Evolutionary conservation across 2,888 invertebrate species (phyloP), one percentile per base, ranked within the genome.

Genomic region (Apamea anceps): DNA sequence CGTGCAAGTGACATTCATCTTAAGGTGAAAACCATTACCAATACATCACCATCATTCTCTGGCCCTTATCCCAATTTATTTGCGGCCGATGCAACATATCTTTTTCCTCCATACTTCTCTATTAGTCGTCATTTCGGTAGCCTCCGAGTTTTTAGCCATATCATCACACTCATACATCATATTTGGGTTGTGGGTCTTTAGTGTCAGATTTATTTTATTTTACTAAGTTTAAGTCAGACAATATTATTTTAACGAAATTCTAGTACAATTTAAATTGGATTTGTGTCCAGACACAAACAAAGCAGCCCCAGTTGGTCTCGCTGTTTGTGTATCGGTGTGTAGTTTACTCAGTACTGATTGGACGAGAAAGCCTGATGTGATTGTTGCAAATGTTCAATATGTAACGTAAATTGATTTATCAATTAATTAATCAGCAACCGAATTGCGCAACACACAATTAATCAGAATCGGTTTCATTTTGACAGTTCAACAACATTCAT

Each of bases 291-390:
- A 28, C 37, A 70, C 80, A 77, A 76, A 85, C 79, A 84, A 75
- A 54, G 70, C 66, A 25, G 32, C n/a, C 25, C 32, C 54, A 75
- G 74, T 85, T 78, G 74, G 73, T 72, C 51, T 32, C 65, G 4
- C 42, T 85, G 81, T 87, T 82, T 87, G 68, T 77, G 73, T 85
- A 85, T 76, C 68, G 72, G 70, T 65, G 67, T 77, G 63, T 67
- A 51, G 81, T 79, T 74, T 83, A 72, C 87, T 60, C 70, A 66
- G 10, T 42, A n/a, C 70, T 88, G 85, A 88, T 88, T 85, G 86
- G 78, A 83, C 67, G 71, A 67, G 70, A 28, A n/a, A 73, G 66
- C 81, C 51, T 37, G 28, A 62, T 42, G 18, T 82, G 75, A 77
- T 72, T 77, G 79, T 67, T 73, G 48, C 42, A 77, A 81, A 74